Evolutionary conservation across 2,888 invertebrate genomes (phyloP).

Genomic region (Athripsodes cinereus): DNA sequence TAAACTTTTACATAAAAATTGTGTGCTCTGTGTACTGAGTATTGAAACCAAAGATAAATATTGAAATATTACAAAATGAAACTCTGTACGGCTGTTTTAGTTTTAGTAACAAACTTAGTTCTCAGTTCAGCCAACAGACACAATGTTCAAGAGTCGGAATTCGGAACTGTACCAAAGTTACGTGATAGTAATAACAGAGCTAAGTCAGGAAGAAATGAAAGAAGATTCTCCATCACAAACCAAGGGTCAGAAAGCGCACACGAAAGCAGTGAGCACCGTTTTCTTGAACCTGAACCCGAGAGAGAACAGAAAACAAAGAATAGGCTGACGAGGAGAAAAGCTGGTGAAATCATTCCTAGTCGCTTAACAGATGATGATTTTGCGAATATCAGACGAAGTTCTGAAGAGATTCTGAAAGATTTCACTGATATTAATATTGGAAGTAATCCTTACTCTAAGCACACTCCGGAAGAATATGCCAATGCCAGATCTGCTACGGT

Average conservation of each 20-base stretch:
- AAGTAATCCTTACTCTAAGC: conserved; percentile 17
- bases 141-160: background rate
- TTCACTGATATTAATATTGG: conserved; percentile 19
- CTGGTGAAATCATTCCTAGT: conserved; percentile 19
- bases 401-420: conserved; percentile 24
- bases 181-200: background rate
- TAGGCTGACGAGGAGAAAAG: conserved; percentile 25
- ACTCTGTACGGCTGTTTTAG: conserved; percentile 10
- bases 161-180: background rate
- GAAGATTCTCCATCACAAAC: conserved; percentile 14
- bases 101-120: conserved; percentile 14
- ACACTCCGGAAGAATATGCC: conserved; percentile 23
- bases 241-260: conserved; percentile 26
- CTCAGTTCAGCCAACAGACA: conserved; percentile 7
- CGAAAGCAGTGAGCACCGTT: conserved; percentile 20
- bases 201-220: conserved; percentile 8
- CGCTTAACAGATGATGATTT: conserved; percentile 18
- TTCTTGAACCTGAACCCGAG: conserved; percentile 1
- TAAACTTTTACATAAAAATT: too few relatives aligned
- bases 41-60: background rate
- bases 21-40: background rate
- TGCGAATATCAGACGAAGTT: conserved; percentile 19
- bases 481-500: conserved; percentile 20
- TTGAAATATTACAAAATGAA: conserved; percentile 9
- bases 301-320: conserved; percentile 18